A percentile compares a stretch with the other conserved stretches of the same genome.
phyloP scores from a whole-genome alignment of 2,113 vertebrate genomes.

The Aramus guarauna region DNA sequence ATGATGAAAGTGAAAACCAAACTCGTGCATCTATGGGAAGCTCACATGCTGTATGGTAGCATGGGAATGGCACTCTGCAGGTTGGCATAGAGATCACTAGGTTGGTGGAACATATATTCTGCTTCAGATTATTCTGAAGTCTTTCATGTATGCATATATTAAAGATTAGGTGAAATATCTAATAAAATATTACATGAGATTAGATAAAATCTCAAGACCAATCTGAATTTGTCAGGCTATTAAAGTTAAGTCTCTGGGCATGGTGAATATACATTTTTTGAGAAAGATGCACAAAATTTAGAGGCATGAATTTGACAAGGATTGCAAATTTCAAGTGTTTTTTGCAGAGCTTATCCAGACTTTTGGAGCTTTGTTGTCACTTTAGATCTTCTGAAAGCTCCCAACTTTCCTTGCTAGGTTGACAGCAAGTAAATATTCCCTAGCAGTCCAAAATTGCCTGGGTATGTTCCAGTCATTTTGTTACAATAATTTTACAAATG shows the following conservation, averaged over 20 bases:
- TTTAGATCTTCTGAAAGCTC: not conserved
- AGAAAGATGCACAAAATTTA: not conserved
- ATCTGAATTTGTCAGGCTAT: not conserved
- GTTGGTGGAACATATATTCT: not conserved
- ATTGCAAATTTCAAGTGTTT: not conserved
- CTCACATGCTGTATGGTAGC: too few species aligned
- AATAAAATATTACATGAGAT: not conserved
- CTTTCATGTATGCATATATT: not conserved
- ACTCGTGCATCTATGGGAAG: fast-evolving
- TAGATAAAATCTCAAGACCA: not conserved
- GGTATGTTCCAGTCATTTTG: not conserved
- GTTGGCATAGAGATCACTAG: not conserved
- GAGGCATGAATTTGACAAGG: not conserved
- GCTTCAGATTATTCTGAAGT: not conserved
- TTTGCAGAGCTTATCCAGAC: not conserved
- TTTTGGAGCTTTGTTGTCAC: not conserved
- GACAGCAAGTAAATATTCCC: not conserved
- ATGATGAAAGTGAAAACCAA: not conserved
- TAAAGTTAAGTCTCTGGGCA: not conserved
- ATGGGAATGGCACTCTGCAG: not conserved
- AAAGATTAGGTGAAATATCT: not conserved
- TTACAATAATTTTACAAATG: not conserved
- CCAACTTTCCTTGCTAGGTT: not conserved
- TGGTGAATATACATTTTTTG: not conserved
- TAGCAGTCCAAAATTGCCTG: not conserved